phyloP scores from a whole-genome alignment of 2,888 invertebrate species.

The Prosopocoilus inquinatus region DNA sequence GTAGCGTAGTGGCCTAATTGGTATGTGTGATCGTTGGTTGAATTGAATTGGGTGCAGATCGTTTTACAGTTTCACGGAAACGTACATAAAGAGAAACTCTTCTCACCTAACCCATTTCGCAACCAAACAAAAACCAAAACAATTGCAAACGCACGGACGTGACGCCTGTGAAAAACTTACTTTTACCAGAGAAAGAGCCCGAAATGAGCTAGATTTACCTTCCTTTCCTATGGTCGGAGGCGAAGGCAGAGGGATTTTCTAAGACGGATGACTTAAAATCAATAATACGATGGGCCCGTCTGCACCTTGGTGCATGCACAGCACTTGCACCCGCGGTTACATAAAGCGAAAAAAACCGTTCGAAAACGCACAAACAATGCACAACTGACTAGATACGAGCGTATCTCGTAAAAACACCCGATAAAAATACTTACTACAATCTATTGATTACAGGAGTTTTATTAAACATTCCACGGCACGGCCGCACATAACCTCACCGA shows the following conservation, averaged over 20 bases:
- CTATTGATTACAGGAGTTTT: background rate
- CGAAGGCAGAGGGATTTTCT: background rate
- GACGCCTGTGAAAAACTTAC: background rate
- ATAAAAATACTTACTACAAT: background rate
- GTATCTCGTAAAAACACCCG: background rate
- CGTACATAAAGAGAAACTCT: background rate
- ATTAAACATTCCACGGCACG: background rate
- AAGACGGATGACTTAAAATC: background rate
- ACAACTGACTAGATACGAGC: background rate
- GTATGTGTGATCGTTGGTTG: too few species aligned
- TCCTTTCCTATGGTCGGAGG: background rate
- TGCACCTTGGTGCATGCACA: background rate
- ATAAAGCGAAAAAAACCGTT: too few species aligned
- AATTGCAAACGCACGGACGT: background rate
- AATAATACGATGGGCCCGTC: background rate
- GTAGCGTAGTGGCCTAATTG: too few species aligned
- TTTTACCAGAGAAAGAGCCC: background rate
- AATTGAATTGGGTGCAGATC: background rate
- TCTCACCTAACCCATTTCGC: conserved; percentile 1
- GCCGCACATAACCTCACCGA: background rate
- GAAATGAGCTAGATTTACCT: background rate
- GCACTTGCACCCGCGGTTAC: background rate
- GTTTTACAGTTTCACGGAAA: conserved; percentile 1
- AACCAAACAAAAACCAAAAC: conserved; percentile 1
- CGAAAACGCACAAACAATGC: too few species aligned